Percentiles rank a stretch among this genome's conserved stretches.
These are phyloP conservation scores for Scomberomorus guttatus DNA, from an alignment of 2,797 vertebrate genomes.

Conservation along the genomic window DNA sequence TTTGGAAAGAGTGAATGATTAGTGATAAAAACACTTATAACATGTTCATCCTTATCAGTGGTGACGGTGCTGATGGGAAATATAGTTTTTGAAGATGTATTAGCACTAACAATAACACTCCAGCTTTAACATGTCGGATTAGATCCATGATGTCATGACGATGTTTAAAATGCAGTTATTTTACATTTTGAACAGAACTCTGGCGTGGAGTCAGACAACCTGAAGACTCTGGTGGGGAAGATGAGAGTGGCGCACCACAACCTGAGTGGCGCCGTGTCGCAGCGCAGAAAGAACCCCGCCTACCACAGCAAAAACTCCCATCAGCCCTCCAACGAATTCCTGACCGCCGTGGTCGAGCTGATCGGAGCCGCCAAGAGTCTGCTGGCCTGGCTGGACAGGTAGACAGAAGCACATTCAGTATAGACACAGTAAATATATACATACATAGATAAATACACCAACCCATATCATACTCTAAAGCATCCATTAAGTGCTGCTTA, in stretches of 20 bases:
- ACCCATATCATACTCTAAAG: no score
- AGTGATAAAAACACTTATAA: no score
- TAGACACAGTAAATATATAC: background rate
- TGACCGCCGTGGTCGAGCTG: constrained; percentile 95
- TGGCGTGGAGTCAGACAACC: constrained; percentile 93
- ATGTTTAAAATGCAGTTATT: background rate
- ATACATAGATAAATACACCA: background rate
- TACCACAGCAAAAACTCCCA: constrained; percentile 87
- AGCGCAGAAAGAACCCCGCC: constrained; percentile 87
- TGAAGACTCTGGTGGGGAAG: constrained; percentile 92
- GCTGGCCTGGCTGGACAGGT: constrained; percentile 95
- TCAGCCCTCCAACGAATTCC: constrained; percentile 94
- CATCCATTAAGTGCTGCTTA: no score
- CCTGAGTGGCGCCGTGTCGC: constrained; percentile 89
- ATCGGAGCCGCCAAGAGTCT: constrained; percentile 94
- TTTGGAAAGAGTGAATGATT: no score
- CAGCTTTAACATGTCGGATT: background rate
- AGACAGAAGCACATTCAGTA: background rate
- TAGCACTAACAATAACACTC: background rate
- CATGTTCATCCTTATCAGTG: no score
- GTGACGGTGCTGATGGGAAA: no score
- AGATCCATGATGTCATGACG: no score
- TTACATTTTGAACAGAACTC: constrained; percentile 85
- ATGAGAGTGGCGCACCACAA: constrained; percentile 89
- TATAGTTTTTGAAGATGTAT: no score